Conservation (phyloP, 2,797 vertebrate species). For the Enteromius paludinosus region DNA sequence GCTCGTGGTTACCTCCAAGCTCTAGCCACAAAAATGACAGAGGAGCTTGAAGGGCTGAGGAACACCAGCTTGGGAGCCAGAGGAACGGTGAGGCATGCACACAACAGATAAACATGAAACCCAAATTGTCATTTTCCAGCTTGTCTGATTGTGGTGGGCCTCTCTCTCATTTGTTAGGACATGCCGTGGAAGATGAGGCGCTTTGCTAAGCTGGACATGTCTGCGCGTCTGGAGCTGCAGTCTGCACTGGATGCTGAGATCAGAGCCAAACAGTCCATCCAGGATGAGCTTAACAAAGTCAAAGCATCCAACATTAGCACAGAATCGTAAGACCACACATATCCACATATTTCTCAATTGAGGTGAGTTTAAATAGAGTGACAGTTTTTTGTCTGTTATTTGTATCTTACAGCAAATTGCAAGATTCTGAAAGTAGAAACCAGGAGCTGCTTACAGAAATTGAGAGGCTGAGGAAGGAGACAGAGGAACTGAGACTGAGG, state of each 20-base stretch:
- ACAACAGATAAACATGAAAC: not conserved
- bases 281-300: constrained; percentile 96
- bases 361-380: constrained; percentile 10
- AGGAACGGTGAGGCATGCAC: constrained; percentile 84
- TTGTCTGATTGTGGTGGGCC: constrained; percentile 11
- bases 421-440: constrained; percentile 93
- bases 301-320: constrained; percentile 92
- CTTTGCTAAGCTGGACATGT: constrained; percentile 98
- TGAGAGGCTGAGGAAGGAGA: constrained; percentile 93
- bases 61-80: constrained; percentile 93
- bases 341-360: not conserved
- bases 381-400: constrained; percentile 17
- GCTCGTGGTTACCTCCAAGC: constrained; percentile 97
- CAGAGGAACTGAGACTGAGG: constrained; percentile 90
- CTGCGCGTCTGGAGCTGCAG: constrained; percentile 94
- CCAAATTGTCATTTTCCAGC: not conserved
- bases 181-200: constrained; percentile 99
- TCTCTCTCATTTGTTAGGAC: constrained; percentile 78
- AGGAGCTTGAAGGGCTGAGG: constrained; percentile 93
- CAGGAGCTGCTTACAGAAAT: constrained; percentile 90
- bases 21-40: constrained; percentile 98
- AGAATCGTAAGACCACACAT: constrained; percentile 84
- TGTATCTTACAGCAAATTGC: constrained; percentile 86
- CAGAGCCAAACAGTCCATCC: constrained; percentile 94
- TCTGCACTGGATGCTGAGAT: constrained; percentile 97